A percentile compares a stretch with the other conserved stretches of the same genome.
Conservation (phyloP, 2,888 invertebrate genomes). For the Pardosa pseudoannulata region DNA sequence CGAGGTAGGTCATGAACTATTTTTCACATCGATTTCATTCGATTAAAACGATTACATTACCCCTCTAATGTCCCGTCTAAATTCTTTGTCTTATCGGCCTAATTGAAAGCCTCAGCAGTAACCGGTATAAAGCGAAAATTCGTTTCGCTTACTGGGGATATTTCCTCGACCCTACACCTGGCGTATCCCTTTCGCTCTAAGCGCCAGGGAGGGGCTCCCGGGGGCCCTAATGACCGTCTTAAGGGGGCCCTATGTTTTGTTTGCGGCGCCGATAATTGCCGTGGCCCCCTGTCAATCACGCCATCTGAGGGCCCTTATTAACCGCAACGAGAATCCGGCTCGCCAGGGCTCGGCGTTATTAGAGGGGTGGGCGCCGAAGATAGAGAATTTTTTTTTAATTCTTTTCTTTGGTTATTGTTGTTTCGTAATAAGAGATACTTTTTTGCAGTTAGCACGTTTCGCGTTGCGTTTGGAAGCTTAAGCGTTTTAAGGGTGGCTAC, state of each 20-base stretch:
- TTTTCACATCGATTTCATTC: background rate
- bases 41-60: background rate
- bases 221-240: slow-evolving; percentile 59
- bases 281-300: slow-evolving; percentile 65
- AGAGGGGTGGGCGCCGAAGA: slow-evolving; percentile 53
- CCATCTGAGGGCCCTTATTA: slow-evolving; percentile 57
- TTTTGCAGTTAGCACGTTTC: slow-evolving; percentile 68
- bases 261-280: slow-evolving; percentile 68
- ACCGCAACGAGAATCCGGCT: slow-evolving; percentile 64
- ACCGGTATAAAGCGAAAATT: background rate
- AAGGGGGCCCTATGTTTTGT: slow-evolving; percentile 66
- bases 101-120: background rate
- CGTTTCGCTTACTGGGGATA: background rate
- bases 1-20: too few species aligned
- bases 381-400: background rate
- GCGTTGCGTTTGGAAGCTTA: slow-evolving; percentile 39
- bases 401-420: background rate
- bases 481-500: slow-evolving; percentile 21
- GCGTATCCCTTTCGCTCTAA: slow-evolving; percentile 43
- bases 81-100: background rate
- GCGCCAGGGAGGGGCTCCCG: slow-evolving; percentile 41
- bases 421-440: slow-evolving; percentile 67
- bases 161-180: slow-evolving; percentile 1
- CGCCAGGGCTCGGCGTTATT: slow-evolving; percentile 36
- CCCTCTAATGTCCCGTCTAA: background rate